Evolutionary conservation across 2,797 vertebrate genomes (phyloP), one percentile per base, ranked within the genome.

Genomic region (Mormyrops attenuatus): DNA sequence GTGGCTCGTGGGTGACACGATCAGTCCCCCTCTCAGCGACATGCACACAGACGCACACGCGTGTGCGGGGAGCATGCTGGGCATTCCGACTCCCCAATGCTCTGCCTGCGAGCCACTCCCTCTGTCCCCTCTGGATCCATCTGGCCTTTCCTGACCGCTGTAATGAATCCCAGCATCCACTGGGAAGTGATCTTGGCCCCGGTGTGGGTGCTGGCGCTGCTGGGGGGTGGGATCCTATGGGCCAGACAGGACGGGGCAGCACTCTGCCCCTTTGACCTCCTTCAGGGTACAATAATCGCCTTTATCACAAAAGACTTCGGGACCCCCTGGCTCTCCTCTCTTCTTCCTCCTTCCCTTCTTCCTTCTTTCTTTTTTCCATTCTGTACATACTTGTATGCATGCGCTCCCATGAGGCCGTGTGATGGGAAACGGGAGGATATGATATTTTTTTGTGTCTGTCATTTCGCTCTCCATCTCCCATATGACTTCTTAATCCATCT

Each of bases 401-500:
- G 90, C 85, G 89, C 93, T 94, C 92, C 94, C 92, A 90, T 92
- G 93, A 94, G 93, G 47, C 93, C 92, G 92, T 95, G 91, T 94
- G 93, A 96, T 92, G 94, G 90, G 97, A 97, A 73, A 97, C 96
- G 97, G 98, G 98, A 96, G 97, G 97, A 99, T 98, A 98, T 98
- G 97, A 98, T 98, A 97, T 97, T 96, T 93, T 96, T 96, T 98
- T 98, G 97, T 98, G 97, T 98, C 97, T 98, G 98, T 99, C 98
- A 99, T 99, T 99, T 99, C 53, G 96, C 96, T 97, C 98, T 98
- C 98, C 98, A 99, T 99, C 98, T 99, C 97, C 97, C 98, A 97
- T 98, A 99, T 99, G 98, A 99, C 98, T 99, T 98, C 98, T 99
- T 99, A 99, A 99, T 99, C 98, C 98, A 99, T 99, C 98, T 98